Evolutionary conservation across 2,888 invertebrate species (phyloP), one percentile per base, ranked within the genome.

Genomic region (Ennomos quercinarius): DNA sequence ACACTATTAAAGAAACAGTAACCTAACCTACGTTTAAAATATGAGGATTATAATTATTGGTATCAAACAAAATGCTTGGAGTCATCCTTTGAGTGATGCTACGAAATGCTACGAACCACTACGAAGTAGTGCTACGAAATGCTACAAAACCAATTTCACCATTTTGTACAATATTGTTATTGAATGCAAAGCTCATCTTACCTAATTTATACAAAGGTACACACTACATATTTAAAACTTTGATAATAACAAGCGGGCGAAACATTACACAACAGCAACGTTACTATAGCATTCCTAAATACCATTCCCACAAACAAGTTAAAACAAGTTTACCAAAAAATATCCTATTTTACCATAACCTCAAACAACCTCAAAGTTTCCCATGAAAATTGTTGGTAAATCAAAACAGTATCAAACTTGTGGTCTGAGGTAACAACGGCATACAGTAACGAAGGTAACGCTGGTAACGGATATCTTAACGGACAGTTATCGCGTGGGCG

Each of bases 351-450:
- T 36, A 9, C 4, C 37, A 10, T 51, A 51, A 41, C 40, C 34
- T 34, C 41, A 10, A 40, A 40, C 37, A 54, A 36, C 38, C 36
- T n/a, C n/a, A 37, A 42, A 51, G 12, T 50, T 12, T 27, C 34
- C 34, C 57, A 42, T 42, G 38, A 44, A 53, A 37, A 43, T 37
- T 10, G 44, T 37, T 40, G 48, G 54, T 59, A 53, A 58, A 53
- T 48, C 58, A 48, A 52, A 48, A n/a, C 35, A 41, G 34, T 34
- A 38, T 40, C n/a, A 17, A 13, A 6, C 27, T 36, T 11, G 55
- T 38, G 38, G 41, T 27, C 0, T 3, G 4, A 27, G 27, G 27
- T 27, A 27, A 27, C 27, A 27, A 27, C 27, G 6, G 27, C 27
- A 6, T 27, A 27, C 27, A 27, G 27, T 27, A 27, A 27, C 11